Base-by-base conservation (phyloP, 2,113 vertebrate species). In the Mesembrinibis cayennensis region DNA sequence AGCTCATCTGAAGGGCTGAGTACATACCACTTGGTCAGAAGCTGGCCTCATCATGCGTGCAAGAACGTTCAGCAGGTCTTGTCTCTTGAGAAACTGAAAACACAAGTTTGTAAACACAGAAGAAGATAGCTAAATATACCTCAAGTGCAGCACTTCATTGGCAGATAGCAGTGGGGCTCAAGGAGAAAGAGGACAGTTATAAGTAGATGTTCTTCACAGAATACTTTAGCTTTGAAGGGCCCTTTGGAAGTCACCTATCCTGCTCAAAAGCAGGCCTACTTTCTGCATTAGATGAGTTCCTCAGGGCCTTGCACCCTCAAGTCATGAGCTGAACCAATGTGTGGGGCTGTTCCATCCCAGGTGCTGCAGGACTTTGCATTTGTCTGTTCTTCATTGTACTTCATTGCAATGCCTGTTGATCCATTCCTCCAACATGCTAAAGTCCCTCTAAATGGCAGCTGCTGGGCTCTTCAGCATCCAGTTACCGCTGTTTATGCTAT, bases 1-100 rank as follows among this genome's bases (percentile, higher is more conserved):
- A 93, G 85, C 72, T 95, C 52, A 70, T 5, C 14, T 36, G 13
- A 27, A 86, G 38, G 58, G 63, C 58, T 53, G 32, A 70, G 65
- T 67, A 98, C 99, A 0, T 98, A 99, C 99, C 99, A 99, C 99
- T 98, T 99, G 99, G 93, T 99, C 99, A 95, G 99, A 99, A 34
- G 98, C 96, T 36, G 99, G 99, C 96, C 99, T 99, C 99, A 99
- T 99, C 99, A 99, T 99, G 79, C 99, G 99, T 4, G 99, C 99
- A 96, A 99, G 97, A 49, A 99, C 99, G 1, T 99, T 99, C 82
- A 99, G 98, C 80, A 99, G 98, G 96, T 99, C 99, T 97, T 99
- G 99, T 59, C 99, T 99, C 98, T 99, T 99, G 86, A 99, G 98
- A 87, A 99, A 99, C 99, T 99, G 52, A 14, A 98, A 97, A 25